Evolutionary conservation across 2,888 invertebrate genomes (phyloP).

Genomic region (Tortricodes alternella): DNA sequence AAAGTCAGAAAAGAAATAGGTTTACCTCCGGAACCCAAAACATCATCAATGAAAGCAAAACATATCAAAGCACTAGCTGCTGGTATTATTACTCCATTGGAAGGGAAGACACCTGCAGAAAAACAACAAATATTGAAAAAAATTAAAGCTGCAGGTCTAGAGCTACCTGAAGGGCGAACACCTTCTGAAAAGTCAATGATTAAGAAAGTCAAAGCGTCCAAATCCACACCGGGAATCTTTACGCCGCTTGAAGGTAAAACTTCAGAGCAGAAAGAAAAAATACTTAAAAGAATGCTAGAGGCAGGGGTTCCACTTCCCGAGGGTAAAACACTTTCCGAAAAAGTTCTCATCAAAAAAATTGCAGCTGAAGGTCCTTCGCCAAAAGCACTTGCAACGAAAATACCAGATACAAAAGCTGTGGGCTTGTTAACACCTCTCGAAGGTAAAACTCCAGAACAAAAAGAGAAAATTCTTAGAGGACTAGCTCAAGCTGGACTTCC

Average conservation of each 20-base stretch:
- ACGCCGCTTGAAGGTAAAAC: constrained; percentile 21
- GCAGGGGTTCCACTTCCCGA: constrained; percentile 26
- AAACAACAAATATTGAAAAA: background rate
- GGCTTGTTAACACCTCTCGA: constrained; percentile 34
- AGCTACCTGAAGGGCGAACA: constrained; percentile 5
- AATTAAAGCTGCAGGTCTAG: too few relatives aligned
- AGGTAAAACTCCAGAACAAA: constrained; percentile 39
- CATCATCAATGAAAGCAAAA: background rate
- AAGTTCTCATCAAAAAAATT: constrained; percentile 36
- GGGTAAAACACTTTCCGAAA: constrained; percentile 33
- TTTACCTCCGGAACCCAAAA: background rate
- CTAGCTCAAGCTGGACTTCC: constrained; percentile 25
- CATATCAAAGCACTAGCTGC: background rate
- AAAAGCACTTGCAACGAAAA: background rate
- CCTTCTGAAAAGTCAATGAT: background rate
- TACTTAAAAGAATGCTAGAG: constrained; percentile 36
- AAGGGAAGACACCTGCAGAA: background rate
- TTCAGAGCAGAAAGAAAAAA: background rate
- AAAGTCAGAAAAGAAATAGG: background rate
- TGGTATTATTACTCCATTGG: background rate
- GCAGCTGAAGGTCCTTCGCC: constrained; percentile 30
- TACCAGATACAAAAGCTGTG: background rate
- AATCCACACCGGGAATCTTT: background rate
- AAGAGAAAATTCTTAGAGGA: constrained; percentile 39
- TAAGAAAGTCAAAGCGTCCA: background rate